These are phyloP conservation scores for Invenusta paracnida DNA, from an alignment of 2,888 invertebrate genomes.

Conservation along the genomic window DNA sequence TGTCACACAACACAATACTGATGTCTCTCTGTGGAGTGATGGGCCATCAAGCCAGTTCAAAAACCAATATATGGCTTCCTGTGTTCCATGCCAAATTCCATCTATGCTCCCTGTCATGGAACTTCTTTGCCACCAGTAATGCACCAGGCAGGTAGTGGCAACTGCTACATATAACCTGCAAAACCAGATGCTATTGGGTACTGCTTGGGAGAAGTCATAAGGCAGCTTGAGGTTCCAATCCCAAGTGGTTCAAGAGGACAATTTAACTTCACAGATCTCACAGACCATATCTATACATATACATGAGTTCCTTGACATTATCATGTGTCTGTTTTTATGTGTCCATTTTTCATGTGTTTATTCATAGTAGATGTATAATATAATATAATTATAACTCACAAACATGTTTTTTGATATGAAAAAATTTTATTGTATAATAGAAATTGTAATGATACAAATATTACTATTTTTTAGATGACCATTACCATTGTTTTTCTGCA, in stretches of 20 bases:
- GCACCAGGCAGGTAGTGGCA: too few species aligned
- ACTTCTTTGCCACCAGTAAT: too few species aligned
- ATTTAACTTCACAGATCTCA: background rate
- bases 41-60: too few species aligned
- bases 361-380: background rate
- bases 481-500: background rate
- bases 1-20: too few species aligned
- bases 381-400: background rate
- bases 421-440: background rate
- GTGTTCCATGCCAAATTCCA: too few species aligned
- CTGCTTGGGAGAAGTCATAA: background rate
- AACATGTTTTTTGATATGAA: background rate
- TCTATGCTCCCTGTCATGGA: too few species aligned
- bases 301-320: background rate
- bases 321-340: background rate
- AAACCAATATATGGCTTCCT: too few species aligned
- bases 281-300: background rate
- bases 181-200: background rate
- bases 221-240: background rate
- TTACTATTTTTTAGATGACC: background rate
- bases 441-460: background rate
- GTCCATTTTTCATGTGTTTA: background rate
- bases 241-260: background rate
- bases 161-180: background rate
- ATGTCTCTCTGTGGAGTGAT: too few species aligned